These are phyloP conservation scores for Carapus acus DNA, from an alignment of 2,797 vertebrate genomes.

Conservation along the genomic window DNA sequence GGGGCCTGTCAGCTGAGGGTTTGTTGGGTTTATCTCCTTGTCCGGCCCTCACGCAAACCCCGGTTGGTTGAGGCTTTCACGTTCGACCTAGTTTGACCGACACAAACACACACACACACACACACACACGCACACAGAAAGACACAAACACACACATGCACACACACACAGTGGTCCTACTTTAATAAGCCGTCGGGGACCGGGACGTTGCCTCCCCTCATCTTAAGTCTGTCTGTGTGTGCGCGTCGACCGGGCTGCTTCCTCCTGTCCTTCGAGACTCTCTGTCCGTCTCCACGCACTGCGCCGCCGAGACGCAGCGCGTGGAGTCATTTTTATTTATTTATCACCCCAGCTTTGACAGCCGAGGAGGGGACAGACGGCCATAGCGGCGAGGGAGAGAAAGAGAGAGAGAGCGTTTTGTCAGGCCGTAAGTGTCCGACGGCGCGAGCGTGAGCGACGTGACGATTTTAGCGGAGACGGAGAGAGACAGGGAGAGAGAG, in stretches of 20 bases:
- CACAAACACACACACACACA: constrained; percentile 66
- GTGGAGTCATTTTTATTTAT: constrained; percentile 66
- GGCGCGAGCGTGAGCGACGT: constrained; percentile 62
- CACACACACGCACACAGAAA: constrained; percentile 49
- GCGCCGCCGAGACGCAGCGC: constrained; percentile 43
- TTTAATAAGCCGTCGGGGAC: constrained; percentile 65
- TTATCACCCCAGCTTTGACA: constrained; percentile 68
- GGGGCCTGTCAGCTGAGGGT: constrained; percentile 40
- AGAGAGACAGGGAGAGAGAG: constrained; percentile 21
- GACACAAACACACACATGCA: constrained; percentile 63
- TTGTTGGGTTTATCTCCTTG: constrained; percentile 60
- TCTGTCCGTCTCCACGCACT: constrained; percentile 62
- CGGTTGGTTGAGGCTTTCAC: constrained; percentile 50
- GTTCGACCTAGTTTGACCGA: constrained; percentile 59
- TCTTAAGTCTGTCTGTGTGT: constrained; percentile 44
- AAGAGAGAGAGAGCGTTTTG: constrained; percentile 67
- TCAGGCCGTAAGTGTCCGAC: constrained; percentile 75
- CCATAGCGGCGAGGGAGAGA: too few species aligned
- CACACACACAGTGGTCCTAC: constrained; percentile 59
- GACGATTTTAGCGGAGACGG: constrained; percentile 53
- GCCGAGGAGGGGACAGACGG: constrained; percentile 59
- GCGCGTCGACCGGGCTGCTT: constrained; percentile 28
- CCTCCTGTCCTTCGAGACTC: constrained; percentile 57
- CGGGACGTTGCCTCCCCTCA: constrained; percentile 36
- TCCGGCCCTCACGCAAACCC: constrained; percentile 54